Evolutionary conservation across 1,140 invertebrate genomes (phyloP).

Genomic region (Drosophila sproati): DNA sequence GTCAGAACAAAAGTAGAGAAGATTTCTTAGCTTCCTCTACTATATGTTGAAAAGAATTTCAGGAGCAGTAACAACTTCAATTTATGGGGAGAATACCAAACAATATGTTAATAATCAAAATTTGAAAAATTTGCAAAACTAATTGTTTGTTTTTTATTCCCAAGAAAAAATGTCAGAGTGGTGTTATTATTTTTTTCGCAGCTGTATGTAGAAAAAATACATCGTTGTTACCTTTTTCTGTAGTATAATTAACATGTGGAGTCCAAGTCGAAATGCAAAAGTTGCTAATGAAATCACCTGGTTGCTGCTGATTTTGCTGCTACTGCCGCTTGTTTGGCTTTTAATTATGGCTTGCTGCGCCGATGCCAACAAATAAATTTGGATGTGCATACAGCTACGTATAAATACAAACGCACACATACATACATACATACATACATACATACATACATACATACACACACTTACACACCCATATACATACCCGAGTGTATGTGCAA

Average conservation of each 20-base stretch:
- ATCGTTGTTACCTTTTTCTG: no score
- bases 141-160: no score
- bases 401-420: slow-evolving; percentile 23
- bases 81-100: no score
- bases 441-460: slow-evolving; percentile 33
- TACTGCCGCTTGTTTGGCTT: slow-evolving; percentile 74
- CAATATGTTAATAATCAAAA: no score
- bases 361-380: slow-evolving; percentile 77
- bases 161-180: no score
- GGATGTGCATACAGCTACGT: slow-evolving; percentile 51
- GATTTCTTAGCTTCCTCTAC: no score
- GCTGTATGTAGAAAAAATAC: no score
- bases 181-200: no score
- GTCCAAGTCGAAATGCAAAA: slow-evolving; percentile 28
- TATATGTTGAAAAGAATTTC: no score
- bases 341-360: slow-evolving; percentile 77
- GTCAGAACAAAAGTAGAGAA: no score
- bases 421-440: slow-evolving; percentile 29
- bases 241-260: slow-evolving; percentile 73
- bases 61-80: no score
- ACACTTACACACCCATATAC: slow-evolving; percentile 2
- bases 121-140: no score
- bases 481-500: slow-evolving; percentile 25
- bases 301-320: slow-evolving; percentile 33
- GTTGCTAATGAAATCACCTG: slow-evolving; percentile 80